These are phyloP conservation scores for Mya arenaria DNA, from an alignment of 1,140 invertebrate genomes.

Conservation along the genomic window DNA sequence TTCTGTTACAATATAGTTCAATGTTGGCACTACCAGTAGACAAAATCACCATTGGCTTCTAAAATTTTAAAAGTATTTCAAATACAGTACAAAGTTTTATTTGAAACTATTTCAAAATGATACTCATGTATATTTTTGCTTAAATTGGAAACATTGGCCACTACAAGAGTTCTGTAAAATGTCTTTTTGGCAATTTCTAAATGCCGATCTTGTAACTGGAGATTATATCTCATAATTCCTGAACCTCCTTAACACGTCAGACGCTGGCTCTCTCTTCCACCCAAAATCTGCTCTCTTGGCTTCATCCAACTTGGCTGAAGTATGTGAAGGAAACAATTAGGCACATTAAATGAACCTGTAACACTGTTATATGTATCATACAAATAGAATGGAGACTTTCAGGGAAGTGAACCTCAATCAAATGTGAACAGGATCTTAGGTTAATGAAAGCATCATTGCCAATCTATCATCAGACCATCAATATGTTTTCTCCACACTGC, in stretches of 20 bases:
- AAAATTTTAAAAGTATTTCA: too few relatives aligned
- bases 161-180: too few relatives aligned
- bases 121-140: too few relatives aligned
- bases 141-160: too few relatives aligned
- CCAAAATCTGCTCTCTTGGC: constrained; percentile 80
- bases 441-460: not conserved
- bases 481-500: too few relatives aligned
- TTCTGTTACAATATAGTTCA: too few relatives aligned
- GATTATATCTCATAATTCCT: constrained; percentile 97
- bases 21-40: too few relatives aligned
- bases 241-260: constrained; percentile 93
- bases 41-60: too few relatives aligned
- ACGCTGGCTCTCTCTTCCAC: constrained; percentile 87
- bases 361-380: constrained; percentile 85
- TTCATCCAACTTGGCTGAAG: not conserved
- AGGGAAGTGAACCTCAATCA: not conserved
- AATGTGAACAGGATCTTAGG: not conserved
- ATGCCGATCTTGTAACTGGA: too few relatives aligned
- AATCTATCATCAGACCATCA: not conserved
- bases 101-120: too few relatives aligned
- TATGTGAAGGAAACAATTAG: not conserved
- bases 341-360: constrained; percentile 58
- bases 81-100: too few relatives aligned
- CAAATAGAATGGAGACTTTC: not conserved
- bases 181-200: too few relatives aligned